Base-by-base conservation (phyloP, 1,140 invertebrate species). In the Goniozus legneri region DNA sequence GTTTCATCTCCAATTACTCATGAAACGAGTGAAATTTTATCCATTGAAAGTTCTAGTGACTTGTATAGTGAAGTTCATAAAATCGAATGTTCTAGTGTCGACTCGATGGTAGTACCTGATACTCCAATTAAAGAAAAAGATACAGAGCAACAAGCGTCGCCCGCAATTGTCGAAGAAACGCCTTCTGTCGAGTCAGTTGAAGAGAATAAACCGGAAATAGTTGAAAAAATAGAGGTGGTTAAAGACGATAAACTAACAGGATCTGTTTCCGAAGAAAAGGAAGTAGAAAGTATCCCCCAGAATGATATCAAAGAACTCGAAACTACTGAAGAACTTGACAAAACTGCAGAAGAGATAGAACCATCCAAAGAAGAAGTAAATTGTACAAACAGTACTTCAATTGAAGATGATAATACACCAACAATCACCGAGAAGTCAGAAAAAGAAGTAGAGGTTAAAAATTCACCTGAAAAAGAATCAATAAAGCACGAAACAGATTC, bases 11-110 rank as follows among this genome's bases (percentile, higher is more conserved):
- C 61, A 19, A 69, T 67, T 0, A 68, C 62, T 2, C 70, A 66
- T 3, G 69, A 74, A 20, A 67, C 64, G 2, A 75, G 67, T 47
- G 69, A 75, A 32, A 48, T 66, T 15, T 48, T 68, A 27, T 71
- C 69, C 6, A 66, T 69, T 8, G 71, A 69, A 36, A 76, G 63
- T 35, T 67, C 71, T 1, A 71, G 57, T 48, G 79, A 80, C 39
- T 60, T 78, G 20, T 77, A 75, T 42, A 79, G 77, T 55, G 77
- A 80, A 41, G 69, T 72, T 8, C 60, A 62, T 2, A 75, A 75
- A 39, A 52, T 60, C 18, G 63, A 70, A 32, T 65, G 58, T 27
- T 64, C 64, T 0, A 67, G 58, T 44, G 57, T 58, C 0, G 65
- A 73, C 13, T 65, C 67, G 4, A 36, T 65, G 19, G 40, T 39